phyloP scores from a whole-genome alignment of 2,888 invertebrate species.

The Epirrhoe tristata region DNA sequence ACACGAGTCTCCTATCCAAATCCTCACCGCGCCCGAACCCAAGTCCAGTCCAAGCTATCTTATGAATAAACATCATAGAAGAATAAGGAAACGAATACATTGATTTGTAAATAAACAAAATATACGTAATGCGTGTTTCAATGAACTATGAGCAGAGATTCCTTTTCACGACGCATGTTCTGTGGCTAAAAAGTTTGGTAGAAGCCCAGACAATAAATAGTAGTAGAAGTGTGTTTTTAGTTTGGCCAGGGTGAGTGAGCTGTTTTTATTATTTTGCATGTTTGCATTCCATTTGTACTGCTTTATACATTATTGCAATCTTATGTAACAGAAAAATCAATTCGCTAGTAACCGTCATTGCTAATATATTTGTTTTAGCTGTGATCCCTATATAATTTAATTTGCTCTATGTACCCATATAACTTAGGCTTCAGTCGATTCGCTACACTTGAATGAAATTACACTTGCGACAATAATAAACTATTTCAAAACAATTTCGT shows the following conservation, averaged over 20 bases:
- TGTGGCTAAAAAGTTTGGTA: conserved; percentile 29
- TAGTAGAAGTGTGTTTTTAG: conserved; percentile 23
- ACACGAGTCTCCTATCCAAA: conserved; percentile 50
- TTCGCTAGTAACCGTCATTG: neutral
- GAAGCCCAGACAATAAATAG: too few relatives aligned
- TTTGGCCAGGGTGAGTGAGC: conserved; percentile 28
- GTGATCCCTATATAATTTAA: neutral
- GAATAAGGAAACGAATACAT: conserved; percentile 52
- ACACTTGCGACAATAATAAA: too few relatives aligned
- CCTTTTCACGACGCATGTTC: conserved; percentile 44
- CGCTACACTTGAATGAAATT: neutral
- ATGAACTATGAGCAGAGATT: conserved; percentile 76
- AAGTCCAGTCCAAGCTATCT: conserved; percentile 59
- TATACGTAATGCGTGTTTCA: conserved; percentile 56
- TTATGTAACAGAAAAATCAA: conserved; percentile 7
- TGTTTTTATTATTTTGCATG: conserved; percentile 41
- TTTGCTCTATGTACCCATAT: neutral
- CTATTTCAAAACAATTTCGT: too few relatives aligned
- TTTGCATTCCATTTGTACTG: conserved; percentile 34
- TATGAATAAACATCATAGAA: conserved; percentile 56
- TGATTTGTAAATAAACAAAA: conserved; percentile 55
- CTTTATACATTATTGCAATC: conserved; percentile 7
- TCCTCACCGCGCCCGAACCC: conserved; percentile 38
- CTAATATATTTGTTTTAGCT: neutral
- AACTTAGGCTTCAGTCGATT: neutral